phyloP scores from a whole-genome alignment of 2,113 vertebrate species.

The Myiozetetes cayanensis region DNA sequence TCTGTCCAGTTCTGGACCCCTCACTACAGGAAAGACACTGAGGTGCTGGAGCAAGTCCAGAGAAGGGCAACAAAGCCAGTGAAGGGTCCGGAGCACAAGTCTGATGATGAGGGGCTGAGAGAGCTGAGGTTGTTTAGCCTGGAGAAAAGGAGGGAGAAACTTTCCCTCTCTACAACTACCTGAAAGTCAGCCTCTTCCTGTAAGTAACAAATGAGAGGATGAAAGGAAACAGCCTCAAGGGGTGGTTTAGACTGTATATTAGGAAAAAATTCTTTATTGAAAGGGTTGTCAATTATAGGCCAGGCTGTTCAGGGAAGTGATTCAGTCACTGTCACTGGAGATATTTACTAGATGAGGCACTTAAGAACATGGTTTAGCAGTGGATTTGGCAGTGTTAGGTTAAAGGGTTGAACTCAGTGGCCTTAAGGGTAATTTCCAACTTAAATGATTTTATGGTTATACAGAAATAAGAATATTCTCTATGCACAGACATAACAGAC shows the following conservation, averaged over 20 bases:
- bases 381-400: not conserved
- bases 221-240: not conserved
- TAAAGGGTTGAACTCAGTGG: not conserved
- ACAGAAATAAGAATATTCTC: not conserved
- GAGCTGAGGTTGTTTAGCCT: not conserved
- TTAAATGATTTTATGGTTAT: not conserved
- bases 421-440: not conserved
- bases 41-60: not conserved
- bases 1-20: not conserved
- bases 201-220: not conserved
- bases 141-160: not conserved
- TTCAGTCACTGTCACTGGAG: not conserved
- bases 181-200: not conserved
- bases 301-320: not conserved
- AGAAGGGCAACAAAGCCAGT: not conserved
- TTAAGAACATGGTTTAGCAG: not conserved
- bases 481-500: not conserved
- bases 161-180: not conserved
- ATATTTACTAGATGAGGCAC: not conserved
- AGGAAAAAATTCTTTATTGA: not conserved
- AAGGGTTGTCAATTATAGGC: not conserved
- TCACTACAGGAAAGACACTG: not conserved
- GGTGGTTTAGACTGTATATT: not conserved
- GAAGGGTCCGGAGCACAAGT: not conserved
- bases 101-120: accelerated